phyloP scores from a whole-genome alignment of 64 coral and sea anemone genomes.

The Astreopora myriophthalma region DNA sequence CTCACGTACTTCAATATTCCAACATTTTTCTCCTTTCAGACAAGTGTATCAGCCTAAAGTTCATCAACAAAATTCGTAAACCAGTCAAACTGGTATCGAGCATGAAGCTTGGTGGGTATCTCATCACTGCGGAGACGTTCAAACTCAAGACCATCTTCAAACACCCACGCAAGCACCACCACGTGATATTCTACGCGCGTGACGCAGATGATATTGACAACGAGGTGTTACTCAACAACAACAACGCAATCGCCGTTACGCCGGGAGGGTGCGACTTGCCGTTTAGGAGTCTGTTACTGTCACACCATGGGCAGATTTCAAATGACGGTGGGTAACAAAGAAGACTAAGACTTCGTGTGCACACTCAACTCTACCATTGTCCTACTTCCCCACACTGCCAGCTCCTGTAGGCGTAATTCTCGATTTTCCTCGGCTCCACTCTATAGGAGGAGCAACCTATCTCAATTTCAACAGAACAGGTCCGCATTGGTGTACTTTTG shows the following conservation, averaged over 20 bases:
- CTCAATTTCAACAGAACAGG: too few species aligned
- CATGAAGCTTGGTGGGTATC: slow-evolving; percentile 92
- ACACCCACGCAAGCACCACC: slow-evolving; percentile 89
- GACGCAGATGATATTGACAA: slow-evolving; percentile 76
- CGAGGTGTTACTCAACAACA: slow-evolving; percentile 80
- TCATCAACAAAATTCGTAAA: slow-evolving; percentile 88
- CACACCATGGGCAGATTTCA: slow-evolving; percentile 30
- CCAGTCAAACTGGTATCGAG: slow-evolving; percentile 91
- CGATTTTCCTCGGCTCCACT: too few species aligned
- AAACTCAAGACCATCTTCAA: slow-evolving; percentile 98
- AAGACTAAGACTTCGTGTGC: too few species aligned
- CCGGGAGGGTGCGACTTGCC: slow-evolving; percentile 76
- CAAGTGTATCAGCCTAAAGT: slow-evolving; percentile 91
- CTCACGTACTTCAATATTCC: not conserved
- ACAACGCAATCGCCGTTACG: slow-evolving; percentile 83
- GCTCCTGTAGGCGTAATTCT: too few species aligned
- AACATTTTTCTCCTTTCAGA: slow-evolving; percentile 44
- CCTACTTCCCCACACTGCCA: too few species aligned
- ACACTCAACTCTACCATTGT: too few species aligned
- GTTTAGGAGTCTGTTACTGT: slow-evolving; percentile 71
- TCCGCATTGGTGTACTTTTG: too few species aligned
- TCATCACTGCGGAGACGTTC: slow-evolving; percentile 89
- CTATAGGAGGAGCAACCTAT: too few species aligned
- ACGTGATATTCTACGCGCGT: slow-evolving; percentile 94
- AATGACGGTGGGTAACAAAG: slow-evolving; percentile 46